These are phyloP conservation scores for Linhomoeus sp. DNA, from an alignment of 2,888 invertebrate species.

Conservation along the genomic window DNA sequence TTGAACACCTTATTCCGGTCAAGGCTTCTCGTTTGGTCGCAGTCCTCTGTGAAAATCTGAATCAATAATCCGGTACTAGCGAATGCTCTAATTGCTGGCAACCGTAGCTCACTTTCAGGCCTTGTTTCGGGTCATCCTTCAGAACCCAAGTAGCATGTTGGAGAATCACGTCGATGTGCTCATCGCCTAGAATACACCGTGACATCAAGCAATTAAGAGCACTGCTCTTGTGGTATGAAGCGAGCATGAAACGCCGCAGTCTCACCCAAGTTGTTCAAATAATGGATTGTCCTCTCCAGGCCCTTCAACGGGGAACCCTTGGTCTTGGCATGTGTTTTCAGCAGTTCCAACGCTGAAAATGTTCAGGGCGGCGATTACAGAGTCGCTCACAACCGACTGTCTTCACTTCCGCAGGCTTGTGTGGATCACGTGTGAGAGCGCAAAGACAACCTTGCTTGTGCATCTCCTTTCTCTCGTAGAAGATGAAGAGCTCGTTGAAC, in stretches of 20 bases:
- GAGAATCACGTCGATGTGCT: slow-evolving; percentile 65
- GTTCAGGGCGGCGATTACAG: too few relatives aligned
- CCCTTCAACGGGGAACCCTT: slow-evolving; percentile 57
- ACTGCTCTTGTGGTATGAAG: too few relatives aligned
- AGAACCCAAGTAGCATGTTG: slow-evolving; percentile 86
- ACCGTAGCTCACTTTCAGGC: slow-evolving; percentile 40
- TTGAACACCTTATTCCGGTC: slow-evolving; percentile 71
- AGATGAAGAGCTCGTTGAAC: slow-evolving; percentile 72
- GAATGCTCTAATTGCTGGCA: too few relatives aligned
- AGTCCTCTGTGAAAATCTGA: slow-evolving; percentile 54
- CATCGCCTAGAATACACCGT: slow-evolving; percentile 38
- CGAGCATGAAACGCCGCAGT: too few relatives aligned
- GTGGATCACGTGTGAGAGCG: too few relatives aligned
- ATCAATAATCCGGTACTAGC: too few relatives aligned
- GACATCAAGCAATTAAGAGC: too few relatives aligned
- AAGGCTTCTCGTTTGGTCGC: slow-evolving; percentile 65
- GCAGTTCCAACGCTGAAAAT: slow-evolving; percentile 55
- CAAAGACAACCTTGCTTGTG: slow-evolving; percentile 62
- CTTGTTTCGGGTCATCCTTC: slow-evolving; percentile 62
- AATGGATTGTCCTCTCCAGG: slow-evolving; percentile 61
- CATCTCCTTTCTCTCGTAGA: slow-evolving; percentile 80
- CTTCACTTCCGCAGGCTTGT: too few relatives aligned
- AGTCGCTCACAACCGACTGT: too few relatives aligned
- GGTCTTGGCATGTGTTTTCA: slow-evolving; percentile 44
- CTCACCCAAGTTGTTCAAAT: slow-evolving; percentile 66